Conservation (phyloP, 2,888 invertebrate species). For the Cecidostiba fungosa region DNA sequence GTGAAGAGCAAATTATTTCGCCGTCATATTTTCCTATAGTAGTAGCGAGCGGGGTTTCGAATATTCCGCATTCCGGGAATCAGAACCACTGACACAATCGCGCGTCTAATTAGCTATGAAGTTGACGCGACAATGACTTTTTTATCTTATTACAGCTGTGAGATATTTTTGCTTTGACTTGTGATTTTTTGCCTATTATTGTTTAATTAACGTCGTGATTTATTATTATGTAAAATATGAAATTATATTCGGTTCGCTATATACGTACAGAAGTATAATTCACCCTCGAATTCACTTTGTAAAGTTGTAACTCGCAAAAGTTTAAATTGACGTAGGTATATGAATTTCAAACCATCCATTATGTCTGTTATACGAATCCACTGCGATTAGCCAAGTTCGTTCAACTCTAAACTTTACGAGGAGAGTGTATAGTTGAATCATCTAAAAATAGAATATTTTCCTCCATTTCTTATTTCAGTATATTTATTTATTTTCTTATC, state of each 20-base stretch:
- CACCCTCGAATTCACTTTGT: too few relatives aligned
- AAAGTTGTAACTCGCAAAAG: neutral
- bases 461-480: neutral
- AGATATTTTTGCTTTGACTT: neutral
- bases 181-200: neutral
- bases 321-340: neutral
- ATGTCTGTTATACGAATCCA: neutral
- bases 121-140: neutral
- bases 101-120: neutral
- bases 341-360: neutral
- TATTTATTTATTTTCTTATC: neutral
- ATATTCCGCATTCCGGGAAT: neutral
- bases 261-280: too few relatives aligned
- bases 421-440: neutral
- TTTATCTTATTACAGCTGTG: neutral
- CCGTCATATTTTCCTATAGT: neutral
- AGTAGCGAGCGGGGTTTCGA: neutral
- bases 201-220: neutral
- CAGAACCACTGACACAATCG: slow-evolving; percentile 30
- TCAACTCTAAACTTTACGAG: neutral
- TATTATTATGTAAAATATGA: neutral
- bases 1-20: slow-evolving; percentile 1
- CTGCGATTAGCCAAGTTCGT: neutral
- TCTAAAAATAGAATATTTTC: neutral
- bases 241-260: too few relatives aligned